Conservation (phyloP, 1,140 invertebrate genomes). For the Eufriesea mexicana region DNA sequence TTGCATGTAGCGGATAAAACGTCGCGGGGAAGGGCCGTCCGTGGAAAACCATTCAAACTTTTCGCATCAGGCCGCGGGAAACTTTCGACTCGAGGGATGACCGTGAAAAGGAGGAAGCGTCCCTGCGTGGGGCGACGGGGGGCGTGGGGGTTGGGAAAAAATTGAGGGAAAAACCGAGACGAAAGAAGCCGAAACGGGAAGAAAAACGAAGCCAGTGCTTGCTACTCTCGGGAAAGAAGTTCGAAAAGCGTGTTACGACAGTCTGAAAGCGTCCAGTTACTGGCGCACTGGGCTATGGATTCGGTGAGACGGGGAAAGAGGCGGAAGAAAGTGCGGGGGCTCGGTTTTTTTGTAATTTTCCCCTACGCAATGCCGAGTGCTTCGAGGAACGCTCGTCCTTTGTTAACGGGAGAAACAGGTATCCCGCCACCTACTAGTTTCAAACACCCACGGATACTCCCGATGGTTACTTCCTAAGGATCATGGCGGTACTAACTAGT, state of each 20-base stretch:
- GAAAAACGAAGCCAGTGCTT: not conserved
- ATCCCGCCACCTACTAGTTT: not conserved
- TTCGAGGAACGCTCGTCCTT: not conserved
- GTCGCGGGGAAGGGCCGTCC: slow-evolving; percentile 40
- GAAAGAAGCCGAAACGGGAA: not conserved
- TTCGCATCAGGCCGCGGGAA: slow-evolving; percentile 55
- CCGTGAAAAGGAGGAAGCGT: slow-evolving; percentile 52
- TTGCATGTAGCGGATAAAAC: slow-evolving; percentile 59
- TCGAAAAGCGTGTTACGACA: not conserved
- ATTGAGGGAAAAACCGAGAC: not conserved
- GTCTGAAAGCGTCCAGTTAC: slow-evolving; percentile 18
- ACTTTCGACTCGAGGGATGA: slow-evolving; percentile 39
- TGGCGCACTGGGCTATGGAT: not conserved
- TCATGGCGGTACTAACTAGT: not conserved
- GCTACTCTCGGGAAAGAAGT: not conserved
- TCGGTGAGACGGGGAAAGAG: not conserved
- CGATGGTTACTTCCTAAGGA: not conserved
- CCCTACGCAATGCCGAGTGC: not conserved
- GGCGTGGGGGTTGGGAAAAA: too few species aligned
- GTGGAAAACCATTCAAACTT: slow-evolving; percentile 62
- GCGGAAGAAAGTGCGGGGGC: not conserved
- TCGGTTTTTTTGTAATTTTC: not conserved
- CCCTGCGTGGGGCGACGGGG: too few species aligned
- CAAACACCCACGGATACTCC: not conserved
- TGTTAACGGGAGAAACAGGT: slow-evolving; percentile 2